Percentiles rank a stretch among this genome's conserved stretches.
Evolutionary conservation across 2,888 invertebrate species (phyloP).

Genomic region (Ophioninae sp.): DNA sequence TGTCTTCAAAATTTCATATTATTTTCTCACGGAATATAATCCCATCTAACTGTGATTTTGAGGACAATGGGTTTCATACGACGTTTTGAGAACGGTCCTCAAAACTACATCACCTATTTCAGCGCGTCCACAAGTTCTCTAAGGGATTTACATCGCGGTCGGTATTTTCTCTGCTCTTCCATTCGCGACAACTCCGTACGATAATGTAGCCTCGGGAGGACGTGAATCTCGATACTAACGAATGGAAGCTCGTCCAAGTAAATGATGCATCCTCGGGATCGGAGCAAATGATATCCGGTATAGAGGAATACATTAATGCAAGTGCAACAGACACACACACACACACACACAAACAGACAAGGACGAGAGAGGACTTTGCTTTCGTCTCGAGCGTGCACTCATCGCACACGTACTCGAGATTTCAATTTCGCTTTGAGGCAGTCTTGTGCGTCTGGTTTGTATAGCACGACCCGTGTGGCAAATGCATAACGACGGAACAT

Average conservation of each 20-base stretch:
- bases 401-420: conserved; percentile 15
- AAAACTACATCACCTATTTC: neutral
- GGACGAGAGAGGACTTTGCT: neutral
- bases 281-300: conserved; percentile 24
- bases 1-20: no score
- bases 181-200: conserved; percentile 33
- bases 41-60: no score
- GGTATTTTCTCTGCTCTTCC: conserved; percentile 34
- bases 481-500: conserved; percentile 13
- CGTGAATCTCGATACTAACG: conserved; percentile 40
- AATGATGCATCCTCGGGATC: conserved; percentile 32
- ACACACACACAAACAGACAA: neutral
- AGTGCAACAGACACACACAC: neutral
- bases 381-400: neutral
- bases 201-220: conserved; percentile 12
- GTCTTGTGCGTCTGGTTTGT: conserved; percentile 6
- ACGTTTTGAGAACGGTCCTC: neutral
- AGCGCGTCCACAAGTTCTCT: neutral
- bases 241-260: conserved; percentile 7
- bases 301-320: conserved; percentile 18
- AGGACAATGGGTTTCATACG: no score
- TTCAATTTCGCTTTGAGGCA: conserved; percentile 45
- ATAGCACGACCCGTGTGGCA: conserved; percentile 4
- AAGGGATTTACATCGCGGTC: neutral
- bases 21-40: no score